A percentile compares a stretch with the other conserved stretches of the same genome.
Evolutionary conservation across 53 echinoderm and acorn worm genomes (phyloP).

Genomic region (Stichopus horrens): DNA sequence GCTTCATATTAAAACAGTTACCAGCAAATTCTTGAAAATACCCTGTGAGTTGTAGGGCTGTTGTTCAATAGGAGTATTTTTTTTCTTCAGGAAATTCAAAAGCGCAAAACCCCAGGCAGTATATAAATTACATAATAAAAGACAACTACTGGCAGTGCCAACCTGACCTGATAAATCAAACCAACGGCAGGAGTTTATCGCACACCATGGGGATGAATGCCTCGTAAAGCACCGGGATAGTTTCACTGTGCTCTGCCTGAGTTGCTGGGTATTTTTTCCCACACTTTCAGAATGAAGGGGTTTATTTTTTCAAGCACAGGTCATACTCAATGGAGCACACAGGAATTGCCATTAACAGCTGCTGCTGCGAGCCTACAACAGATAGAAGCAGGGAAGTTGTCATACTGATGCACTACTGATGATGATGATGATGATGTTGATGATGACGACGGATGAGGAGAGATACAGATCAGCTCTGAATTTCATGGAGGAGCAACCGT

Average conservation of each 20-base stretch:
- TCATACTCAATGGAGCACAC: conserved; percentile 31
- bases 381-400: background rate
- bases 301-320: conserved; percentile 38
- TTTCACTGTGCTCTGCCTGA: background rate
- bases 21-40: too few relatives aligned
- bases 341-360: conserved; percentile 14
- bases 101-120: background rate
- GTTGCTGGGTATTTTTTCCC: conserved; percentile 6
- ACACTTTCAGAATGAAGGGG: conserved; percentile 11
- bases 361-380: background rate
- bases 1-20: too few relatives aligned
- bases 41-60: too few relatives aligned
- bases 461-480: too few relatives aligned
- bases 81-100: too few relatives aligned
- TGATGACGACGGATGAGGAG: too few relatives aligned
- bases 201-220: conserved; percentile 4
- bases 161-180: conserved; percentile 37
- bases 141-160: conserved; percentile 6
- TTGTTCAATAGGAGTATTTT: too few relatives aligned
- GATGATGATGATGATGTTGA: too few relatives aligned
- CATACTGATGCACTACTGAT: too few relatives aligned
- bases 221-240: background rate
- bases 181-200: background rate
- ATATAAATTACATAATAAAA: conserved; percentile 35
- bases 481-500: too few relatives aligned